Evolutionary conservation across 2,888 invertebrate genomes (phyloP), one percentile per base, ranked within the genome.

Genomic region (Trichogramma evanescens): DNA sequence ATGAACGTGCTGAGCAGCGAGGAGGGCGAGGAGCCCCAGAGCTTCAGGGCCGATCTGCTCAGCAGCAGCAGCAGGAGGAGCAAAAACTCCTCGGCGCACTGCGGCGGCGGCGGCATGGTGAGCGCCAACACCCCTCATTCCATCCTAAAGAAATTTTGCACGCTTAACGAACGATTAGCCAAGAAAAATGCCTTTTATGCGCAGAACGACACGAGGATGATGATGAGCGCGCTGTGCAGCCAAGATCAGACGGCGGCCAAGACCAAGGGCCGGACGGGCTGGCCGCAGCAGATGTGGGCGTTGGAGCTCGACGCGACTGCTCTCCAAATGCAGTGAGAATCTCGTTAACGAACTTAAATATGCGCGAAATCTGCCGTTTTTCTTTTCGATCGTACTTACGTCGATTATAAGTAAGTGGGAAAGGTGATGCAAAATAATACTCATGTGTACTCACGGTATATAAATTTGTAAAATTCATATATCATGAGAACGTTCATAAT

Each of bases 271-370:
- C 85, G 96, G 61, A 96, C 96, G 0, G 96, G 96, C 9, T 96
- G 96, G 96, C 96, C 95, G 0, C 95, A 96, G 73, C 93, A 94
- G 78, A 95, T 95, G 66, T 96, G 96, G 95, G 95, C 95, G 0
- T 80, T 93, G 48, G 87, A 91, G 77, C 86, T 85, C 71, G 88
- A 89, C 78, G 67, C 74, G 9, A 68, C 72, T 26, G 68, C 72
- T 59, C 71, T 66, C 67, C 73, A 71, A 59, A 68, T 73, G 63
- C 68, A 73, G 64, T 71, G 43, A 57, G 10, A 3, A 50, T 4
- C 64, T 56, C 58, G 51, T 53, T 57, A 9, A 42, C 3, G 9
- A 54, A 13, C 13, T 13, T 13, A 2, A 1, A 55, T 48, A 45
- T 5, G 41, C 26, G 26, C 26, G 26, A 26, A 26, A 26, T 26